phyloP scores from a whole-genome alignment of 2,797 vertebrate species.

The Galago senegalensis region DNA sequence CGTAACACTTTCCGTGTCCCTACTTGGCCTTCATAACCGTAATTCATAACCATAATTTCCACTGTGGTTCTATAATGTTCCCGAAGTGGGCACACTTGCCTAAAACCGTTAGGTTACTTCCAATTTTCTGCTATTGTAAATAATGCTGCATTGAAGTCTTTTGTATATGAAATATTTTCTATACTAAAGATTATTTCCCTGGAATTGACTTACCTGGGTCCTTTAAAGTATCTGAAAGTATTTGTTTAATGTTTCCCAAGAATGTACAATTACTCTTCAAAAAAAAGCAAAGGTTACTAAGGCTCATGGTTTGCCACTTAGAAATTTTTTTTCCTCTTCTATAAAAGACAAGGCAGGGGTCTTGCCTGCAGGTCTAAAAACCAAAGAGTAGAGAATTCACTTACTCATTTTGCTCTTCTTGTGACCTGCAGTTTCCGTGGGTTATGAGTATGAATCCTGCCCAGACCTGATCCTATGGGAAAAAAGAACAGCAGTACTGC shows the following conservation, averaged over 20 bases:
- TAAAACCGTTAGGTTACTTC: conserved; percentile 41
- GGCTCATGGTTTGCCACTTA: neutral
- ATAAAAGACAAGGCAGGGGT: neutral
- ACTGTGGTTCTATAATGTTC: neutral
- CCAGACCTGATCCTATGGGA: conserved; percentile 99
- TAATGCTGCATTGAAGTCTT: conserved; percentile 4
- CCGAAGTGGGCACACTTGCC: neutral
- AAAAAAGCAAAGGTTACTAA: neutral
- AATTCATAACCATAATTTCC: neutral
- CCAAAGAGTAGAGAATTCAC: conserved; percentile 44
- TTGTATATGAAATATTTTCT: neutral
- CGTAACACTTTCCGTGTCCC: neutral
- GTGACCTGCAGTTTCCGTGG: conserved; percentile 94
- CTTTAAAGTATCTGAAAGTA: conserved; percentile 6
- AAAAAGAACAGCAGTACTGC: conserved; percentile 97
- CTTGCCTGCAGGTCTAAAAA: neutral
- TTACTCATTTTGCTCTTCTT: conserved; percentile 7
- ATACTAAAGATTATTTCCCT: conserved; percentile 29
- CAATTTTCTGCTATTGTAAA: neutral
- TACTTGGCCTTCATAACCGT: neutral
- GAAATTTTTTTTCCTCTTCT: neutral
- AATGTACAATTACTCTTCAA: neutral
- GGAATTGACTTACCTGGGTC: neutral
- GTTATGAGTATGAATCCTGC: conserved; percentile 99
- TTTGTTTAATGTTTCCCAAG: conserved; percentile 42